Evolutionary conservation across 2,888 invertebrate genomes (phyloP), one percentile per base, ranked within the genome.

Genomic region (Ptilodon capucinus): DNA sequence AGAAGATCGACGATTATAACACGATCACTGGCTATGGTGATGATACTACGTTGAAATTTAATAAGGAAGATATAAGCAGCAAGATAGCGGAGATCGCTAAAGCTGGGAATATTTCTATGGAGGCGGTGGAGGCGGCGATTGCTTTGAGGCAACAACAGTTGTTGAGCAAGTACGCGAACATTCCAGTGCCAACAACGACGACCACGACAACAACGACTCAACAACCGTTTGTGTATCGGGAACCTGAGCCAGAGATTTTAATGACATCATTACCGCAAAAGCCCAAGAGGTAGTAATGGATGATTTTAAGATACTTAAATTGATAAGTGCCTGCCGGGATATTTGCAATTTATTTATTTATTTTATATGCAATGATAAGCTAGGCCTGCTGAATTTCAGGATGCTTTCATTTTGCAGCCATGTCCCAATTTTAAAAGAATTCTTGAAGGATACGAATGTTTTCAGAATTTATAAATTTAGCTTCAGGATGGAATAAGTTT

Each of bases 41-140:
- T 43, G 91, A 91, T 39, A 85, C 84, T 1, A 66, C 79, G 0
- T 58, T 91, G 14, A 87, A 87, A 38, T 76, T 88, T 48, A 86
- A 79, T 43, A 89, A 89, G 41, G 88, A 91, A 51, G 90, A 91
- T 49, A 86, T 91, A 9, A 86, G 86, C 63, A 70, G 82, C 3
- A 91, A 91, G 71, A 92, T 92, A 55, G 85, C 84, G 3, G 91
- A 91, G 64, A 91, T 91, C 49, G 92, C 95, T 0, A 93, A 94
- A 48, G 95, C 95, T 4, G 95, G 95, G 13, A 97, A 97, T 71
- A 94, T 96, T 17, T 95, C 95, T 0, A 94, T 95, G 73, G 95
- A 95, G 50, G 94, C 95, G 6, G 92, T 96, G 2, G 95, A 96
- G 68, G 93, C 95, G 8, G 96, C 96, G 0, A 94, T 96, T 44